phyloP scores from a whole-genome alignment of 2,113 vertebrate species.

The Microcebus tavaratra region DNA sequence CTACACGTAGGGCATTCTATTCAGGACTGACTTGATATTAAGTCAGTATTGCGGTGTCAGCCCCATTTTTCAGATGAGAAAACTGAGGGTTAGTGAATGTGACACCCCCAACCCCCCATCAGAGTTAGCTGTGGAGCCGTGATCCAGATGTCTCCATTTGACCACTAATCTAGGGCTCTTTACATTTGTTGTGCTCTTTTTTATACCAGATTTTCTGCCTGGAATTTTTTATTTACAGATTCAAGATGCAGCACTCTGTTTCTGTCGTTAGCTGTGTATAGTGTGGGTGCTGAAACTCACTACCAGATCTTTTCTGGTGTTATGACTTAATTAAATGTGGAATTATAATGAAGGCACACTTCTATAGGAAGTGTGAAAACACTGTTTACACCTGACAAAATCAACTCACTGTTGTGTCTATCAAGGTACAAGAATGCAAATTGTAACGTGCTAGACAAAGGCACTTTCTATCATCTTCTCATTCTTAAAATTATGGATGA shows the following conservation, averaged over 20 bases:
- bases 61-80: background rate
- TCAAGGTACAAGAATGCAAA: conserved; percentile 61
- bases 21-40: background rate
- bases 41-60: background rate
- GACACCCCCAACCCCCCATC: fast-evolving
- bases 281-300: background rate
- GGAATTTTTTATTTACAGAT: background rate
- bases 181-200: background rate
- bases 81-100: background rate
- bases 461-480: conserved; percentile 19
- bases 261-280: background rate
- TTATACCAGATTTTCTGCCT: background rate
- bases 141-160: fast-evolving
- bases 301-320: conserved; percentile 57
- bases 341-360: conserved; percentile 71
- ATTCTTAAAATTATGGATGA: background rate
- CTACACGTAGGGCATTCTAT: background rate
- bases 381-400: conserved; percentile 71
- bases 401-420: conserved; percentile 51
- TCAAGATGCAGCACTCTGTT: background rate
- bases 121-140: background rate
- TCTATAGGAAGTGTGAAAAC: conserved; percentile 61
- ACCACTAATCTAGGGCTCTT: too few species aligned
- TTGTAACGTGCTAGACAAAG: conserved; percentile 47
- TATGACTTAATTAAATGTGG: conserved; percentile 73